Conservation (phyloP, 2,113 vertebrate species). For the Paramormyrops kingsleyae region DNA sequence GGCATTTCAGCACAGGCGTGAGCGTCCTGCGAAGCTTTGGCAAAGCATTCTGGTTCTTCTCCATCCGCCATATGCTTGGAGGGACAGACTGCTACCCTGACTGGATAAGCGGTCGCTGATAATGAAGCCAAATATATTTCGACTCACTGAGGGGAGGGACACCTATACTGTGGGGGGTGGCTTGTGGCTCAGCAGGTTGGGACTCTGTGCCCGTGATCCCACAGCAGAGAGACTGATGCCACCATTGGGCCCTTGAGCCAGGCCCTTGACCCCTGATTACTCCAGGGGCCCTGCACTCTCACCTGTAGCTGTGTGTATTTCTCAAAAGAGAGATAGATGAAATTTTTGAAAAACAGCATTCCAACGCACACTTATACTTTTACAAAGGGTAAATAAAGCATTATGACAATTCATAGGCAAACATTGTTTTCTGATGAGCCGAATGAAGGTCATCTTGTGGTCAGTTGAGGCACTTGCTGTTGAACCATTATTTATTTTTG, state of each 20-base stretch:
- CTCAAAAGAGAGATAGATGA: background rate
- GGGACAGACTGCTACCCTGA: background rate
- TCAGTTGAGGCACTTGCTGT: background rate
- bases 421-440: background rate
- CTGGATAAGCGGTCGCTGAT: background rate
- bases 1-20: background rate
- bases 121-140: conserved; percentile 5
- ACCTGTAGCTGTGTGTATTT: background rate
- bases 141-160: background rate
- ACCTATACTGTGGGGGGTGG: background rate
- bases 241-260: background rate
- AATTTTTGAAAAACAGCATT: background rate
- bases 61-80: background rate
- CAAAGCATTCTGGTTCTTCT: background rate
- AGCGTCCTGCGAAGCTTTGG: background rate
- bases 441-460: background rate
- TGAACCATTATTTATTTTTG: background rate
- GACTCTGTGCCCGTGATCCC: background rate
- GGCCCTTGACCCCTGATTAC: background rate
- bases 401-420: background rate
- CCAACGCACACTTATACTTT: background rate
- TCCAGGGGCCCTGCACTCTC: background rate
- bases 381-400: background rate
- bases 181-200: background rate
- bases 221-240: background rate